Conservation (phyloP, 2,113 vertebrate genomes). For the Gallinago media region DNA sequence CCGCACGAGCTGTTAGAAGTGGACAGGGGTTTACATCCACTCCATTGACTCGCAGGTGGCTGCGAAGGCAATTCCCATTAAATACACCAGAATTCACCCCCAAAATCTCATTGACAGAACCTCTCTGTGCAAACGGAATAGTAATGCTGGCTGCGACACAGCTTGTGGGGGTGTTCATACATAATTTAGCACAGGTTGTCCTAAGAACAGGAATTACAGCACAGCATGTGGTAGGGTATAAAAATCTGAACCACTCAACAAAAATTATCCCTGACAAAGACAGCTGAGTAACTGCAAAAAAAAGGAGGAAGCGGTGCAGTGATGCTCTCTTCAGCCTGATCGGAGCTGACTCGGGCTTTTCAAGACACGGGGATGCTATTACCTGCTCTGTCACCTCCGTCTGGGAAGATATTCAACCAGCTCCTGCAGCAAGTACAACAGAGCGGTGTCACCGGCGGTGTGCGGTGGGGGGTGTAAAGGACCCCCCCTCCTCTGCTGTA, state of each 20-base stretch:
- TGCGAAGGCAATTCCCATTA: background rate
- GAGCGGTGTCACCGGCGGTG: accelerated
- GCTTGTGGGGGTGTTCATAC: background rate
- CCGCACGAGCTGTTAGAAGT: accelerated
- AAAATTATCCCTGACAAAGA: background rate
- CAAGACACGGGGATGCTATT: background rate
- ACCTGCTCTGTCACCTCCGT: background rate
- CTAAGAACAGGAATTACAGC: background rate
- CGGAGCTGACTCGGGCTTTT: background rate
- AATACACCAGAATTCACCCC: background rate
- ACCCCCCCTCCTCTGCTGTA: accelerated
- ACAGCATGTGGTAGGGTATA: background rate
- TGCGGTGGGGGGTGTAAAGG: accelerated
- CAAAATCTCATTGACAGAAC: background rate
- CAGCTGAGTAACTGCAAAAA: background rate
- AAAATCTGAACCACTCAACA: background rate
- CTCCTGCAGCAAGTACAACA: background rate
- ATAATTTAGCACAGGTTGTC: background rate
- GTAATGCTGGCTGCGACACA: background rate
- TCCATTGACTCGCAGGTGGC: accelerated
- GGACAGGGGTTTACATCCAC: background rate
- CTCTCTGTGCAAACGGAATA: background rate
- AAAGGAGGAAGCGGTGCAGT: background rate
- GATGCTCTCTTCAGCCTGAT: background rate
- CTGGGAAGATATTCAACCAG: background rate